These are phyloP conservation scores for Lateolabrax maculatus DNA, from an alignment of 2,797 vertebrate species.

Conservation along the genomic window DNA sequence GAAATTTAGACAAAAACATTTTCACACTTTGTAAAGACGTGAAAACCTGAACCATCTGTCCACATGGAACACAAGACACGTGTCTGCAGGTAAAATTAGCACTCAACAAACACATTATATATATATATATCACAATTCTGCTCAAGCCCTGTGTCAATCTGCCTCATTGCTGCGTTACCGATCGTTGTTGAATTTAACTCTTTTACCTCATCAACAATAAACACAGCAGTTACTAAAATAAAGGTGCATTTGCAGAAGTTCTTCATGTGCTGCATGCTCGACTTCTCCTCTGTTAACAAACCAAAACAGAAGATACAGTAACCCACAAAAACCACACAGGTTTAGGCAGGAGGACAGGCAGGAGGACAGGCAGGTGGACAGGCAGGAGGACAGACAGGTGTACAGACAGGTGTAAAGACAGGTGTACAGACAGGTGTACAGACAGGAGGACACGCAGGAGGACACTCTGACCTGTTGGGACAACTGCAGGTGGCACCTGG, in stretches of 20 bases:
- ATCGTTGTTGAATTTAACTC: neutral
- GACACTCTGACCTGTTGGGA: slow-evolving; percentile 11
- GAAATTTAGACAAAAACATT: no score
- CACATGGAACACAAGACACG: neutral
- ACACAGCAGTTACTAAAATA: neutral
- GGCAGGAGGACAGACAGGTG: slow-evolving; percentile 11
- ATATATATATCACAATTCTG: no score
- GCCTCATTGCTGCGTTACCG: neutral
- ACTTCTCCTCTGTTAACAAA: neutral
- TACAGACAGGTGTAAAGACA: neutral
- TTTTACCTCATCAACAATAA: neutral
- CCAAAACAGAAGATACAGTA: neutral
- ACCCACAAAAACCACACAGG: neutral
- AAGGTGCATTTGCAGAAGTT: neutral
- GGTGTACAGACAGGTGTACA: no score
- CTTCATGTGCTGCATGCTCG: neutral
- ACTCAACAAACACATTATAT: neutral
- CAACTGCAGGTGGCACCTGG: slow-evolving; percentile 8
- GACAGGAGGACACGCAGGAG: neutral
- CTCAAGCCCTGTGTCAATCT: no score
- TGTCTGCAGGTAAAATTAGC: no score
- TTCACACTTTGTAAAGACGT: no score
- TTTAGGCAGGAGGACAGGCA: neutral
- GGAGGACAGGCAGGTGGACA: neutral
- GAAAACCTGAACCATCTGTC: neutral